phyloP scores from a whole-genome alignment of 2,797 vertebrate species.

The Brotula barbata region DNA sequence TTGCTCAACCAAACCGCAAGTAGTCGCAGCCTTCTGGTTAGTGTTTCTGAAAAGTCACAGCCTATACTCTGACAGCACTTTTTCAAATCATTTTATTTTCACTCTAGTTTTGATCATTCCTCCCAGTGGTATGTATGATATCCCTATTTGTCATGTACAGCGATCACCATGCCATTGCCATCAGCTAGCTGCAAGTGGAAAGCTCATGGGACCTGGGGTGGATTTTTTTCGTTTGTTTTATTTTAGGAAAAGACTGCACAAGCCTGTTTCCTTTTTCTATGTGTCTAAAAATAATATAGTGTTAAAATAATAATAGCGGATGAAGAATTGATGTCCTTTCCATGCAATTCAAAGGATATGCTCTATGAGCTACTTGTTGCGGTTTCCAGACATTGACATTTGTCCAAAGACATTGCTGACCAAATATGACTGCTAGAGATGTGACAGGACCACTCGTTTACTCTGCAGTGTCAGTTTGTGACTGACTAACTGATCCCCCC shows the following conservation, averaged over 20 bases:
- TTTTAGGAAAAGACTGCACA: conserved; percentile 14
- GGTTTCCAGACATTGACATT: conserved; percentile 20
- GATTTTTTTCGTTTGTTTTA: conserved; percentile 20
- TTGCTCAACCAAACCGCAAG: not conserved
- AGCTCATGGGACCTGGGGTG: conserved; percentile 8
- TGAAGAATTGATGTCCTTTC: not conserved
- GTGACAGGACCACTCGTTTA: not conserved
- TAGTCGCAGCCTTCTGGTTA: conserved; percentile 1
- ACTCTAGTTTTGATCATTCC: not conserved
- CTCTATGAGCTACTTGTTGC: conserved; percentile 35
- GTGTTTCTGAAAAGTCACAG: not conserved
- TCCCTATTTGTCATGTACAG: not conserved
- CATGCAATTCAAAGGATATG: conserved; percentile 35
- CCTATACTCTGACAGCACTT: not conserved
- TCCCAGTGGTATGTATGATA: not conserved
- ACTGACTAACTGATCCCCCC: not conserved
- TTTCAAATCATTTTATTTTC: not conserved
- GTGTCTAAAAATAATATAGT: conserved; percentile 15
- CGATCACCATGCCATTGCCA: not conserved
- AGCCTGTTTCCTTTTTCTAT: conserved; percentile 23
- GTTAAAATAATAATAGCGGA: conserved; percentile 19
- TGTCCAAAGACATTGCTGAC: conserved; percentile 64
- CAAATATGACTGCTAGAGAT: conserved; percentile 25
- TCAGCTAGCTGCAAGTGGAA: conserved; percentile 6
- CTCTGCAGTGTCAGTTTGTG: not conserved